These are phyloP conservation scores for Fabriciana adippe DNA, from an alignment of 2,888 invertebrate species.

Conservation along the genomic window DNA sequence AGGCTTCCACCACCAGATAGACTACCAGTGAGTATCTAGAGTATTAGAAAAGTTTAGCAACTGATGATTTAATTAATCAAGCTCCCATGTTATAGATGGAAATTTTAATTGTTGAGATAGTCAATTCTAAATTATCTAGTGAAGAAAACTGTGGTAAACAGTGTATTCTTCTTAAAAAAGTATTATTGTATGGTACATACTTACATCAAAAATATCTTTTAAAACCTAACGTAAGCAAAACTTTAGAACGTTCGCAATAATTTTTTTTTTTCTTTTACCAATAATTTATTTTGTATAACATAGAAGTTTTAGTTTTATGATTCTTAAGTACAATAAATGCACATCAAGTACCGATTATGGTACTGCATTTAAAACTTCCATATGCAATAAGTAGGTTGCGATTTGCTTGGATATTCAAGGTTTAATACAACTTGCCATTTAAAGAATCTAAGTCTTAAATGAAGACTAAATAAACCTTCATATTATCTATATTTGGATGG, in stretches of 20 bases:
- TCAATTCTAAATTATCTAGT: no score
- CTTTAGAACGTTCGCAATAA: no score
- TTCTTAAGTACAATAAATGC: constrained; percentile 9
- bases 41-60: neutral
- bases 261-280: constrained; percentile 5
- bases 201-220: no score
- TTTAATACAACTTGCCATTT: constrained; percentile 13
- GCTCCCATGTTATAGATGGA: no score
- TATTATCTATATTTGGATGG: constrained; percentile 11
- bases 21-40: constrained; percentile 57
- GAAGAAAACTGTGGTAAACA: no score
- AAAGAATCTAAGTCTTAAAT: constrained; percentile 16
- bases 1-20: constrained; percentile 74
- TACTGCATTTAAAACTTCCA: constrained; percentile 17
- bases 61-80: no score
- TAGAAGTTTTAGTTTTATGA: neutral
- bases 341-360: constrained; percentile 9
- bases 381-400: constrained; percentile 22
- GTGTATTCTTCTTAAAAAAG: no score
- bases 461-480: constrained; percentile 8
- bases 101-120: no score
- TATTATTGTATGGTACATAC: no score
- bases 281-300: no score
- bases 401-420: constrained; percentile 19
- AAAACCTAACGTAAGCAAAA: no score